These are phyloP conservation scores for Morone chrysops DNA, from an alignment of 2,113 vertebrate genomes.

Conservation along the genomic window DNA sequence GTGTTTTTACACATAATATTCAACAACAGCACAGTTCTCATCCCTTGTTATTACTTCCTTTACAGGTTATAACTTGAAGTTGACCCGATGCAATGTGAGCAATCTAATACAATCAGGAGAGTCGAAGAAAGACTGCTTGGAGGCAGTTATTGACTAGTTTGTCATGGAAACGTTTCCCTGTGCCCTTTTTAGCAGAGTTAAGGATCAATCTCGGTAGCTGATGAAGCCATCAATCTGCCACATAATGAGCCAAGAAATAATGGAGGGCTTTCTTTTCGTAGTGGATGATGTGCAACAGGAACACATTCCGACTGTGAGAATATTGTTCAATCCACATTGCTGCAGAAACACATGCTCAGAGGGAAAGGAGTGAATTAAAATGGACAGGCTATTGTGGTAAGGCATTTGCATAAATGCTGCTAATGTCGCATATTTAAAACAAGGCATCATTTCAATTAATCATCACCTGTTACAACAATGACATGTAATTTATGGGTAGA, in stretches of 20 bases:
- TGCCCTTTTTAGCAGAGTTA: conserved; percentile 68
- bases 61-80: conserved; percentile 10
- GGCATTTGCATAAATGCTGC: neutral
- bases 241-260: conserved; percentile 71
- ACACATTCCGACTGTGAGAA: conserved; percentile 17
- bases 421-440: neutral
- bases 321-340: neutral
- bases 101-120: conserved; percentile 44
- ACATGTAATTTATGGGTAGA: neutral
- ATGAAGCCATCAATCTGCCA: conserved; percentile 78
- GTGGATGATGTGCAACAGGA: conserved; percentile 41
- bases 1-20: neutral
- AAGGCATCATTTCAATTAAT: neutral
- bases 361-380: conserved; percentile 1
- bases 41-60: neutral
- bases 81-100: conserved; percentile 14
- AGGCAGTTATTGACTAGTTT: conserved; percentile 73
- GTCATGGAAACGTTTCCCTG: conserved; percentile 68
- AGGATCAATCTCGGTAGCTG: conserved; percentile 75
- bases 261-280: conserved; percentile 18
- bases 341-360: conserved; percentile 5
- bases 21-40: neutral
- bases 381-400: neutral
- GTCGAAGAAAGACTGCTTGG: conserved; percentile 50
- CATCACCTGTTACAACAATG: neutral